Percentiles rank a stretch among this genome's conserved stretches.
These are phyloP conservation scores for Drosophila setifemur DNA, from an alignment of 1,140 invertebrate genomes.

Conservation along the genomic window DNA sequence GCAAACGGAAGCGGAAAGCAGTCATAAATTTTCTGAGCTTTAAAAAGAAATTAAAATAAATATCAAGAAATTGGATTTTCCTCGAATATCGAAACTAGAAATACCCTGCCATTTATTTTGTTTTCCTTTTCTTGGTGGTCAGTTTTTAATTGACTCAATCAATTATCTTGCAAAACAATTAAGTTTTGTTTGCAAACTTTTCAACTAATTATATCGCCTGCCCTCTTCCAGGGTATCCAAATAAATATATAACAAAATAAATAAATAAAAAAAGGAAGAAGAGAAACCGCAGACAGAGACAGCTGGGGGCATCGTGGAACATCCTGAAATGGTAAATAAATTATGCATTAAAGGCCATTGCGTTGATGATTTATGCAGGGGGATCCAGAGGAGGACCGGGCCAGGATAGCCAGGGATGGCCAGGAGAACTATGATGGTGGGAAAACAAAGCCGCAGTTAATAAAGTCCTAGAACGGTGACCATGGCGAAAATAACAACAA, in stretches of 20 bases:
- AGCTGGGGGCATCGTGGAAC: constrained; percentile 2
- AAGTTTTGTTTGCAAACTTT: too few relatives aligned
- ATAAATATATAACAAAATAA: constrained; percentile 2
- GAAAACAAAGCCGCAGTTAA: constrained; percentile 24
- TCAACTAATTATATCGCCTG: too few relatives aligned
- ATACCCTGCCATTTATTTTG: too few relatives aligned
- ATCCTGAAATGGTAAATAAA: constrained; percentile 50
- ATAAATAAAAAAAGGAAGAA: constrained; percentile 1
- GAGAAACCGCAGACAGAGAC: constrained; percentile 31
- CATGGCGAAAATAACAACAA: constrained; percentile 19
- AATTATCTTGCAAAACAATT: too few relatives aligned
- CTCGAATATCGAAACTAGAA: too few relatives aligned
- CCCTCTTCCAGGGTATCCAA: too few relatives aligned
- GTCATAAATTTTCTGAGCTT: constrained; percentile 49
- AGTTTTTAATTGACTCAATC: too few relatives aligned
- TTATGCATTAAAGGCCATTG: constrained; percentile 64
- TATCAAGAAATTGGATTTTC: not conserved
- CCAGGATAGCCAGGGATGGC: not conserved
- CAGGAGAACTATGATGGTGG: constrained; percentile 3
- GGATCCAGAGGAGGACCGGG: too few relatives aligned
- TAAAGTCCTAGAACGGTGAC: constrained; percentile 29
- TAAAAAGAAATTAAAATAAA: constrained; percentile 16
- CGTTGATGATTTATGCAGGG: constrained; percentile 60
- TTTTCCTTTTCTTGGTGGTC: too few relatives aligned
- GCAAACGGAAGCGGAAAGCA: constrained; percentile 64